Evolutionary conservation across 2,797 vertebrate genomes (phyloP), one percentile per base, ranked within the genome.

Genomic region (Rhadinocentrus ornatus): DNA sequence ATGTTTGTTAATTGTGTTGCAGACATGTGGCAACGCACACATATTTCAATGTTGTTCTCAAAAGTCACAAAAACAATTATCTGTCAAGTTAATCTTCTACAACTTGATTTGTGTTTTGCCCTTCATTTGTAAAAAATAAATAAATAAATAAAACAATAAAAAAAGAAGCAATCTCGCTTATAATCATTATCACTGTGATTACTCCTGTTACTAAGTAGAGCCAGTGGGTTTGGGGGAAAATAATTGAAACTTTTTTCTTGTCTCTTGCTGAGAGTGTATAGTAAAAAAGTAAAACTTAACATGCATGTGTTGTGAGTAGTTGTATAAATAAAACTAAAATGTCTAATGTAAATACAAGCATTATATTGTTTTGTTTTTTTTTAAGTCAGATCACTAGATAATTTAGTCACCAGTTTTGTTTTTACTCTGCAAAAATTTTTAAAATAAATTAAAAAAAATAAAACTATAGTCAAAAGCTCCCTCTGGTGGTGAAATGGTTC

Each of bases 111-210:
- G 48, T 39, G 13, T 3, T 55, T 64, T 16, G 34, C 16, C 1
- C 31, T 71, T 11, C 80, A 18, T 59, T 60, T 22, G 15, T 22
- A 83, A 31, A 81, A 61, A 66, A 81, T 75, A 75, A 83, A 69
- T 0, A 24, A 75, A 55, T 37, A 18, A 50, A 24, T 1, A 1
- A 63, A 2, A 56, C 7, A 31, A 56, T 27, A 67, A 12, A 18
- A 2, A 13, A n/a, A 26, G 10, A 12, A 52, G 9, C 6, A 6
- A 26, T 3, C 13, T 53, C 31, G 3, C 26, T 53, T 11, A 27
- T 27, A 4, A 13, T 22, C 22, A 52, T 10, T 13, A 24, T 12
- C 50, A 26, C 15, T 15, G 27, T 26, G 12, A 24, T 24, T 53
- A 15, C 50, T 53, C 4, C 48, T 53, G 24, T 53, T 24, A 2